Conservation (phyloP, 2,113 vertebrate species). For the Bolborhynchus lineola region DNA sequence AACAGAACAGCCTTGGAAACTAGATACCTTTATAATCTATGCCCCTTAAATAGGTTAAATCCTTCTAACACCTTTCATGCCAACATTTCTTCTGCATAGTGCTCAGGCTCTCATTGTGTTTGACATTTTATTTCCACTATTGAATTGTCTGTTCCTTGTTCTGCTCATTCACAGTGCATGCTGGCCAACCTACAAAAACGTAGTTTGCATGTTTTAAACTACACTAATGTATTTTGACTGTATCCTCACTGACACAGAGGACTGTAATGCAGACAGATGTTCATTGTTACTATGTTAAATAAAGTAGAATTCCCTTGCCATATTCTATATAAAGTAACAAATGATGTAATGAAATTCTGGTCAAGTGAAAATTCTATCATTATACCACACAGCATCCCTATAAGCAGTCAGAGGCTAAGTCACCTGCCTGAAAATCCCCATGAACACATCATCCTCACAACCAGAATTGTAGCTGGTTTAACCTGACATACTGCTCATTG, state of each 20-base stretch:
- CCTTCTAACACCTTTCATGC: slow-evolving; percentile 13
- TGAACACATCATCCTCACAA: background rate
- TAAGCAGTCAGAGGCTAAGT: background rate
- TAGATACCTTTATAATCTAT: background rate
- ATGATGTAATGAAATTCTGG: slow-evolving; percentile 48
- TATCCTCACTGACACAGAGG: slow-evolving; percentile 10
- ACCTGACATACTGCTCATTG: background rate
- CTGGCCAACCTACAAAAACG: slow-evolving; percentile 30
- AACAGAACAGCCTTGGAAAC: background rate
- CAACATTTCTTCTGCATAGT: background rate
- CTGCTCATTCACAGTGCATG: background rate
- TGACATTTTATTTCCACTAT: slow-evolving; percentile 56
- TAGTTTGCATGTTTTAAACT: slow-evolving; percentile 41
- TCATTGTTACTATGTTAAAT: slow-evolving; percentile 54
- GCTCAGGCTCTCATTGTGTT: slow-evolving; percentile 28
- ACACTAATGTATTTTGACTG: slow-evolving; percentile 62
- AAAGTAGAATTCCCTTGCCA: slow-evolving; percentile 40
- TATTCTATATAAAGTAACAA: slow-evolving; percentile 42
- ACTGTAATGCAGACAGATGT: slow-evolving; percentile 51
- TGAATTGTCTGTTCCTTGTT: slow-evolving; percentile 27
- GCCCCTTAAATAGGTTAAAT: slow-evolving; percentile 26
- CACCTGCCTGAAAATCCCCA: background rate
- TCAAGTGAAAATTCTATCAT: slow-evolving; percentile 37
- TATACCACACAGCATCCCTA: background rate
- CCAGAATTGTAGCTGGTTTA: background rate